phyloP scores from a whole-genome alignment of 2,888 invertebrate species.

The Rhodophaea formosa region DNA sequence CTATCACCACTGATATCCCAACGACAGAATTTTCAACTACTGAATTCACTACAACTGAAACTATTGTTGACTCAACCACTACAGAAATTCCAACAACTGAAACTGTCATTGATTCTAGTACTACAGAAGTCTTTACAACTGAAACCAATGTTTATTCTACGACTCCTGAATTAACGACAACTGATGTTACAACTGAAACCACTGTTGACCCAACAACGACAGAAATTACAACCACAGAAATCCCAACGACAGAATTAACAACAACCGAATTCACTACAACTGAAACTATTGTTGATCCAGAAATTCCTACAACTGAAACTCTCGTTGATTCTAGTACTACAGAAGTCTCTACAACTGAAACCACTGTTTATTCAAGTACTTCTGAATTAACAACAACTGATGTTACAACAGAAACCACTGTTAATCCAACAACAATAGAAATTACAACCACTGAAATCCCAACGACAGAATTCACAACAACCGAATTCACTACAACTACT shows the following conservation, averaged over 20 bases:
- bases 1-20: not conserved
- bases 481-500: not conserved
- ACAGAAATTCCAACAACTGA: not conserved
- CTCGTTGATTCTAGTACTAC: no score
- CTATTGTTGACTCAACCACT: not conserved
- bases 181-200: not conserved
- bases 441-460: not conserved
- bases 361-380: no score
- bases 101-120: no score
- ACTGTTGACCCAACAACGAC: not conserved
- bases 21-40: not conserved
- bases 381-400: no score
- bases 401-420: not conserved
- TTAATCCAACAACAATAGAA: not conserved
- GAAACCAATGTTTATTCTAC: no score
- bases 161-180: no score
- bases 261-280: not conserved
- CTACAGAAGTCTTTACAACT: no score
- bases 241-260: not conserved
- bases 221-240: not conserved
- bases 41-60: not conserved
- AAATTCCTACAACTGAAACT: not conserved
- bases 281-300: not conserved
- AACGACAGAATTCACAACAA: not conserved
- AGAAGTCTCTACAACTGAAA: no score